These are phyloP conservation scores for Spermophilus dauricus DNA, from an alignment of 2,113 vertebrate genomes.

Conservation along the genomic window DNA sequence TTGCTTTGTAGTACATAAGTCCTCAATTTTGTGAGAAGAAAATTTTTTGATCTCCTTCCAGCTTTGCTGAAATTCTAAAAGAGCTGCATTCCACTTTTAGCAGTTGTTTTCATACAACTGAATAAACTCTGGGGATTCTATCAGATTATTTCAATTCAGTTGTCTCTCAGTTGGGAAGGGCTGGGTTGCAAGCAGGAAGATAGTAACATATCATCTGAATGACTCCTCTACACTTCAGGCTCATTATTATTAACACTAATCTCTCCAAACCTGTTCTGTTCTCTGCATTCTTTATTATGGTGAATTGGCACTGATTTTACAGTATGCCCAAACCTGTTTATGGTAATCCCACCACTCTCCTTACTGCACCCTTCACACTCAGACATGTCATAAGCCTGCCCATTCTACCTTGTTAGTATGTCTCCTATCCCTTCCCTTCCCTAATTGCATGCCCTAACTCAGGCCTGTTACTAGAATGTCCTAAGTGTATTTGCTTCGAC, in stretches of 20 bases:
- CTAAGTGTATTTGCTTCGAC: background rate
- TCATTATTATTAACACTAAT: background rate
- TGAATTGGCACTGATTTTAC: background rate
- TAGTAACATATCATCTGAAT: background rate
- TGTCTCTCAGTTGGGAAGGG: background rate
- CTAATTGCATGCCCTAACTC: background rate
- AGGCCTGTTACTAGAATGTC: background rate
- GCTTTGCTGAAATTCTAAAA: constrained; percentile 12
- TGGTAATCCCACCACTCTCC: background rate
- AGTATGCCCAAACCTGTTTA: background rate
- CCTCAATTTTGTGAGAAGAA: background rate
- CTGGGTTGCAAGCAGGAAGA: background rate
- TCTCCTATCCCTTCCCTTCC: background rate
- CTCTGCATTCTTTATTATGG: background rate
- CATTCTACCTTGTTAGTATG: background rate
- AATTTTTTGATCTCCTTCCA: background rate
- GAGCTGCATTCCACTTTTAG: background rate
- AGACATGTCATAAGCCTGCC: background rate
- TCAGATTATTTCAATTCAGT: background rate
- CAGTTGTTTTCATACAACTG: background rate
- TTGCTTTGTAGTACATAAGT: background rate
- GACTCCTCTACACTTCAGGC: background rate
- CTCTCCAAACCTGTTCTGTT: background rate
- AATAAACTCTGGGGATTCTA: background rate
- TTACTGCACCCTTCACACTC: background rate